Base-by-base conservation (phyloP, 2,113 vertebrate genomes). In the Pterocles burchelli region DNA sequence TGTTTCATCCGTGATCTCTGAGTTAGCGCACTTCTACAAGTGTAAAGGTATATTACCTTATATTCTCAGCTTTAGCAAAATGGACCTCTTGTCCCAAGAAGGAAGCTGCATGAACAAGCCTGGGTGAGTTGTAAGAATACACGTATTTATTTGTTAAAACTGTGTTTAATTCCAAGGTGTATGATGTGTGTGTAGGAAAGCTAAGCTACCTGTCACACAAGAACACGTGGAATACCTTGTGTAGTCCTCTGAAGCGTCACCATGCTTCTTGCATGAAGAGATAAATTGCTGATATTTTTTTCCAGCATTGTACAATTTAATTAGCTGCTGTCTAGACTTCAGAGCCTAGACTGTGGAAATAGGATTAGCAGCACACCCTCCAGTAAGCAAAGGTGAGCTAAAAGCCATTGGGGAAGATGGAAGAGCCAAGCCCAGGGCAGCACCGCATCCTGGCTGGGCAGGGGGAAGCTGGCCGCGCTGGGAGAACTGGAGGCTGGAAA, bases 381-480 rank as follows among this genome's bases (percentile, higher is more conserved):
- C 38, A 52, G 58, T 43, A 46, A 16, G 36, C 17, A 11, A 41
- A 31, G 5, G 3, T 66, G 25, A 36, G 13, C 61, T 57, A 13
- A 65, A 43, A 76, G n/a, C 43, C 4, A 0, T 81, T 5, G 6
- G 26, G 57, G n/a, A 51, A 62, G 21, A 11, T 91, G 57, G 34
- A 71, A 61, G n/a, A 70, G 73, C 76, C 38, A 22, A 68, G 34
- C 11, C 24, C 45, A 31, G 31, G 34, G 49, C 78, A 94, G 61
- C 54, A 55, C 7, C 3, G 1, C 0, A 3, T 67, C 33, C 13
- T 67, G 21, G 13, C 14, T 0, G 2, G 29, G 38, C 68, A 82
- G 80, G 29, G 66, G 45, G 45, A 74, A 62, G 55, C 24, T 3
- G 1, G 26, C 6, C 1, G 11, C 1, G 3, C 51, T 88, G 70